Base-by-base conservation (phyloP, 1,140 invertebrate species). In the Drosophila miranda region DNA sequence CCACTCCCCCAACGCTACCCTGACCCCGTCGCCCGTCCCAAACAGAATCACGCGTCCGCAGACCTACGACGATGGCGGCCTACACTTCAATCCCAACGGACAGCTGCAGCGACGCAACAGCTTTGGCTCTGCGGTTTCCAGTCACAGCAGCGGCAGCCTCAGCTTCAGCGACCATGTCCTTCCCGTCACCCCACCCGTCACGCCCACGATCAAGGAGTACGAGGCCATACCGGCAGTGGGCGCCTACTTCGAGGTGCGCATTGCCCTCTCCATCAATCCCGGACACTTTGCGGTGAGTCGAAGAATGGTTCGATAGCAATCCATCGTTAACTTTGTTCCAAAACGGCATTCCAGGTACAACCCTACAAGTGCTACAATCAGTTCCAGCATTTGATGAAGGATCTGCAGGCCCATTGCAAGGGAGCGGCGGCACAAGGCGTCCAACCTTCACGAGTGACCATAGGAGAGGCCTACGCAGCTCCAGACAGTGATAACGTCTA, bases 281-380 rank as follows among this genome's bases (percentile, higher is more conserved):
- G 71, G 72, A 23, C 87, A 75, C 30, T 90, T 90, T 81, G 77
- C 78, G 43, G 89, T 90, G 57, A 58, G 78, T 75, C 21, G 21
- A 0, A 9, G 6, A 19, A 26, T 26, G 4, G 0, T 26, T 45
- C 13, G 0, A 28, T 30, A 30, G 26, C 41, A 8, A 4, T 8
- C 2, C 26, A 6, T 19, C 16, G 13, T n/a, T 8, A 8, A 38
- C 6, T n/a, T 6, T 4, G 0, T 4, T 7, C 1, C 46, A 45
- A 2, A 21, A n/a, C 16, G 5, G 8, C 0, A 2, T 16, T 43
- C 2, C 52, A 90, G 89, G 75, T 90, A 6, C 89, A 90, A 76
- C 89, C 89, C 6, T 90, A 90, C 55, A 84, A 90, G 52, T 78
- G 68, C 54, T 89, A 83, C 64, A 88, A 84, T 63, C 72, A 84